Evolutionary conservation across 2,888 invertebrate species (phyloP).

Genomic region (Octodonta nipae): DNA sequence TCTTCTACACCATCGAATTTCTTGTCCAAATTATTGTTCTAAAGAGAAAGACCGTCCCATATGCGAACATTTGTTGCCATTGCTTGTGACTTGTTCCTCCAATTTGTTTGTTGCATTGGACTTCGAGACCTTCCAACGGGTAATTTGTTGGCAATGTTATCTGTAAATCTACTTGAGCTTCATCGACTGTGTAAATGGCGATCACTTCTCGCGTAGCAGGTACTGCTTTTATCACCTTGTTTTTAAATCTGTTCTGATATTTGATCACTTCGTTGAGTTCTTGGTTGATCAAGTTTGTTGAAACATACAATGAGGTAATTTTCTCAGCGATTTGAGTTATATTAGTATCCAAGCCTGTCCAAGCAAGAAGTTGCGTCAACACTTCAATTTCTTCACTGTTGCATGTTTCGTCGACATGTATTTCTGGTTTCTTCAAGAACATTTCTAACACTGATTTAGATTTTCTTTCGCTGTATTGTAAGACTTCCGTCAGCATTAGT

Average conservation of each 20-base stretch:
- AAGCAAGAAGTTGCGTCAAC: conserved; percentile 55
- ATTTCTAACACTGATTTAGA: conserved; percentile 12
- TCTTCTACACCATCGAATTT: conserved; percentile 83
- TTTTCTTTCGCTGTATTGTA: conserved; percentile 30
- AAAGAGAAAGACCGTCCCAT: conserved; percentile 71
- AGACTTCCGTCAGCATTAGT: conserved; percentile 51
- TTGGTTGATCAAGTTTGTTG: conserved; percentile 49
- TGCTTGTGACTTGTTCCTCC: conserved; percentile 59
- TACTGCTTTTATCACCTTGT: conserved; percentile 61
- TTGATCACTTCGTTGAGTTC: conserved; percentile 49
- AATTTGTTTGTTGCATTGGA: conserved; percentile 54
- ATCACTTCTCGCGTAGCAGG: conserved; percentile 62
- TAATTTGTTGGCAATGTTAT: conserved; percentile 69
- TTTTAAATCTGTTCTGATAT: conserved; percentile 44
- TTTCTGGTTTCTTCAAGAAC: conserved; percentile 17
- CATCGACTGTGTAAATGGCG: conserved; percentile 71
- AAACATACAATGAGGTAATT: conserved; percentile 53
- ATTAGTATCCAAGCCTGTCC: conserved; percentile 51
- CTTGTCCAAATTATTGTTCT: conserved; percentile 77
- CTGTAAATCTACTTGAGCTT: conserved; percentile 63
- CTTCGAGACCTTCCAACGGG: conserved; percentile 65
- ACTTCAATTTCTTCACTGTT: conserved; percentile 37
- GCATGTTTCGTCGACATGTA: too few species aligned
- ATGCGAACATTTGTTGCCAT: conserved; percentile 80
- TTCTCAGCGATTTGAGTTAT: conserved; percentile 54